Evolutionary conservation across 2,888 invertebrate species (phyloP).

Genomic region (Deroplatys truncata): DNA sequence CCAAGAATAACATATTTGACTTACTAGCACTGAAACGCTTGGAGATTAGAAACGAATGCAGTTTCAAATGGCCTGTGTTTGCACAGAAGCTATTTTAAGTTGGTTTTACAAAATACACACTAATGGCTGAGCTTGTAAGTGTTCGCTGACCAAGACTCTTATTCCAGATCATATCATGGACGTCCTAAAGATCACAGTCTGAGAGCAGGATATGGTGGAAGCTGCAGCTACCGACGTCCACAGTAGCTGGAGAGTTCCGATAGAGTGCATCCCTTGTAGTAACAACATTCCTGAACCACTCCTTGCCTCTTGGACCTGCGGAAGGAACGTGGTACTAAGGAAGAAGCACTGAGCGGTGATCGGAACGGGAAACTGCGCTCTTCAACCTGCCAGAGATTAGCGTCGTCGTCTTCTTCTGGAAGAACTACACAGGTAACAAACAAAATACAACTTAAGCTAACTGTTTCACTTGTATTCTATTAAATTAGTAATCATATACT

Average conservation of each 20-base stretch:
- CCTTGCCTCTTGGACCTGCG: background rate
- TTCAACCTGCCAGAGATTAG: background rate
- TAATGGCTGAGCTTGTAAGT: no score
- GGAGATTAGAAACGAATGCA: no score
- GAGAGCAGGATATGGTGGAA: background rate
- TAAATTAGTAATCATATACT: no score
- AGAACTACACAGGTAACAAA: background rate
- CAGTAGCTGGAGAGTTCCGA: background rate
- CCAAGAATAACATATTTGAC: no score
- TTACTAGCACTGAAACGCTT: no score
- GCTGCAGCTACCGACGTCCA: background rate
- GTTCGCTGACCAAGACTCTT: background rate
- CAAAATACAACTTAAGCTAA: background rate
- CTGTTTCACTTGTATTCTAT: no score
- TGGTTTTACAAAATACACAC: no score
- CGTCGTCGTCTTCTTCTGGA: background rate
- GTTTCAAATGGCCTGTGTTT: no score
- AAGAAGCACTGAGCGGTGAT: background rate
- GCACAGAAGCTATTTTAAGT: no score
- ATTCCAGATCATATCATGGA: background rate
- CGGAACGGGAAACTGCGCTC: slow-evolving; percentile 10
- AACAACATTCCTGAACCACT: background rate
- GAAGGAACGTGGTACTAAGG: background rate
- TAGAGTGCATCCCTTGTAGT: background rate
- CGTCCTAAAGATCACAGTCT: background rate